Conservation (phyloP, 2,113 vertebrate genomes). For the Steatornis caripensis region DNA sequence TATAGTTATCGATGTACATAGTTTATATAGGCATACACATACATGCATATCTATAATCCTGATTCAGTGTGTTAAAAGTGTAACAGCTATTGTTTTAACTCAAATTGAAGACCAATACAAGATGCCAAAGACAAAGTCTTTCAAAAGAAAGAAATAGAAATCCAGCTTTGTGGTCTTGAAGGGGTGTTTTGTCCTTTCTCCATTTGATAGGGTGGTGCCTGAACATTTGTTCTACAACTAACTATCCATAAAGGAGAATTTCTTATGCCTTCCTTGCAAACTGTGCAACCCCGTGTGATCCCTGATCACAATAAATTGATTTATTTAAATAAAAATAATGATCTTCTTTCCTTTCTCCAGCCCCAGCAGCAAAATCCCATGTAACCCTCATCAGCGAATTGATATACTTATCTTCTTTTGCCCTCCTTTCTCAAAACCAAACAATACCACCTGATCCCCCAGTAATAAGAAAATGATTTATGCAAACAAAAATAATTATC, state of each 20-base stretch:
- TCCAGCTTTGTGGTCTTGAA: not conserved
- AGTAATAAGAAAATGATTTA: slow-evolving; percentile 74
- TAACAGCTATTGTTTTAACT: not conserved
- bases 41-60: not conserved
- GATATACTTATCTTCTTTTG: slow-evolving; percentile 53
- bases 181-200: not conserved
- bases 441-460: slow-evolving; percentile 55
- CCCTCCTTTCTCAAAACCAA: slow-evolving; percentile 31
- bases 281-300: slow-evolving; percentile 4
- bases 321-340: slow-evolving; percentile 68
- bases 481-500: slow-evolving; percentile 65
- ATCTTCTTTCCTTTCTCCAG: slow-evolving; percentile 35
- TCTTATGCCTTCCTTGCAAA: slow-evolving; percentile 3
- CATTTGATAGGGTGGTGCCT: not conserved
- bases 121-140: not conserved
- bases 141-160: not conserved
- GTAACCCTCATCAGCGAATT: slow-evolving; percentile 52
- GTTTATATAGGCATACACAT: not conserved
- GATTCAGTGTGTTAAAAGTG: not conserved
- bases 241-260: slow-evolving; percentile 9
- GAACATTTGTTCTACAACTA: not conserved
- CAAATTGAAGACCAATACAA: not conserved
- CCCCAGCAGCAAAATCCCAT: slow-evolving; percentile 33
- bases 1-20: rapidly evolving
- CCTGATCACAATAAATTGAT: slow-evolving; percentile 66